Base-by-base conservation (phyloP, 2,888 invertebrate genomes). In the Drosophila greeni region DNA sequence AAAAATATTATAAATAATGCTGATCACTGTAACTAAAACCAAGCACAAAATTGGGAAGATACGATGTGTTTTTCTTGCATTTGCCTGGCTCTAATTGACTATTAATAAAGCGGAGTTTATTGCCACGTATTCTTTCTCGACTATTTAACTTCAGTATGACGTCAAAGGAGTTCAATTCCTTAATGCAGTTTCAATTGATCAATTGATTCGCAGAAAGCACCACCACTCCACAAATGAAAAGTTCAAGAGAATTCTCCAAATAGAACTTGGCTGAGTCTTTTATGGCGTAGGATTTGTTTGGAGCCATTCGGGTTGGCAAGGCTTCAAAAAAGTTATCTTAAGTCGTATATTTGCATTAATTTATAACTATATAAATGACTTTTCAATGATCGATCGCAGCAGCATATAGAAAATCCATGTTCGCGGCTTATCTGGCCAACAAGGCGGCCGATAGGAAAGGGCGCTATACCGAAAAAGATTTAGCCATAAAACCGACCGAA, bases 351-450 rank as follows among this genome's bases (percentile, higher is more conserved):
- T 84, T 69, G 42, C 69, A 65, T 66, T 76, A 65, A 66, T 84
- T 80, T 80, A 80, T 82, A 43, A 48, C 84, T 64, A 66, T 70
- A 79, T 79, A 76, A 79, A 79, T 58, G 64, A 49, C 53, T 54
- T 62, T 62, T 48, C 56, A 36, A 84, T 79, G 82, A 79, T 79
- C 67, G 79, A 78, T 84, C 67, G 78, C 51, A 57, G 40, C 54
- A 61, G 42, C 37, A 34, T 36, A 16, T 59, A 66, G 31, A 70
- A 65, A 66, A 60, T 37, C 36, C 60, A 53, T 29, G 39, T 60
- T 43, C 24, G 33, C 37, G 37, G 67, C 67, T 67, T 67, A 67
- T 67, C 67, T 54, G 48, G 34, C 47, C 31, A 45, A 51, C 42
- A 42, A 42, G 24, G 24, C 40, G 31, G 33, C 14, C 40, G 70